Evolutionary conservation across 2,888 invertebrate species (phyloP).

Genomic region (Hydropsyche betteni): DNA sequence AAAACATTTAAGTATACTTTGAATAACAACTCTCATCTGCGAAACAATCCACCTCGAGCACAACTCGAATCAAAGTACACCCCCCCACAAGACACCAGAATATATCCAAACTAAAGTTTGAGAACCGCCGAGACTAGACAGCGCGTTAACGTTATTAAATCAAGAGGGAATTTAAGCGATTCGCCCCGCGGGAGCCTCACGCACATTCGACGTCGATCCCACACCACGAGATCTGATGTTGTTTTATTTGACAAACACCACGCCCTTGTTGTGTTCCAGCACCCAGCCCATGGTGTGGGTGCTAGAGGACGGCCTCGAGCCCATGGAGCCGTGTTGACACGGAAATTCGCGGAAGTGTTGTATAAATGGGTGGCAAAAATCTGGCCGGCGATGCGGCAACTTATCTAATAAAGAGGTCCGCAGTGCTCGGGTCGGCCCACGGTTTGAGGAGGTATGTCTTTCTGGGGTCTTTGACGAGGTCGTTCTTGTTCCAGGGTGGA

Average conservation of each 20-base stretch:
- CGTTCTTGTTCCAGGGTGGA: not conserved
- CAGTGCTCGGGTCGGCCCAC: not conserved
- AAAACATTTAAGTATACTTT: no score
- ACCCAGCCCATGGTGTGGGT: not conserved
- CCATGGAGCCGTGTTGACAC: conserved; percentile 20
- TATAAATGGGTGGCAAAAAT: no score
- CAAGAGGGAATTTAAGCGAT: conserved; percentile 23
- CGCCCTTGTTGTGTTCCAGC: conserved; percentile 39
- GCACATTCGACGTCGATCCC: not conserved
- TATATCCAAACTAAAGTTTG: no score
- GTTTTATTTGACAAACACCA: conserved; percentile 39
- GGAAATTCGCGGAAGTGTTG: not conserved
- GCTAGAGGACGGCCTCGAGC: not conserved
- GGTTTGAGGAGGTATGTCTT: not conserved
- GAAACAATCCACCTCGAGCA: no score
- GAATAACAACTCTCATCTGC: no score
- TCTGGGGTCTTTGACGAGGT: not conserved
- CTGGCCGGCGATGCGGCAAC: conserved; percentile 13
- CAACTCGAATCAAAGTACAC: no score
- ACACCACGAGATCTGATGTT: conserved; percentile 28
- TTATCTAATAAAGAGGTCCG: conserved; percentile 37
- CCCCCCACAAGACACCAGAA: no score
- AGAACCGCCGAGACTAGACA: no score
- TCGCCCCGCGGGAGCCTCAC: not conserved
- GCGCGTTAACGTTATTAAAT: conserved; percentile 13